phyloP scores from a whole-genome alignment of 2,797 vertebrate genomes.

The Acanthis flammea region DNA sequence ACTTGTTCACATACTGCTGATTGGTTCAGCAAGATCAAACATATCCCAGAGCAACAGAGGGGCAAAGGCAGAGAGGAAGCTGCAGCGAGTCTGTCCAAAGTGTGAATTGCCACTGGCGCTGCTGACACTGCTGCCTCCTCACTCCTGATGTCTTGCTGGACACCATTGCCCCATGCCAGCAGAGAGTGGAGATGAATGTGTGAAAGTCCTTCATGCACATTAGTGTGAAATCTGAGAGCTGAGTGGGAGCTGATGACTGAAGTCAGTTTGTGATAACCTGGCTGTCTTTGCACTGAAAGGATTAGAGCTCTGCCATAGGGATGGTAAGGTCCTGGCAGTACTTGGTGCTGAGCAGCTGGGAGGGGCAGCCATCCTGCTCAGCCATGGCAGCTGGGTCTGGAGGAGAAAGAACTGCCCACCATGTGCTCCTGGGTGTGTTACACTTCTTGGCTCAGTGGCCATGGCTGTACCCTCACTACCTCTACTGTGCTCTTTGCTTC shows the following conservation, averaged over 20 bases:
- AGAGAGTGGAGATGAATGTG: not conserved
- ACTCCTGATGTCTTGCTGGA: not conserved
- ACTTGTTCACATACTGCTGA: not conserved
- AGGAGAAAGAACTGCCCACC: not conserved
- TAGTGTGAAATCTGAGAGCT: not conserved
- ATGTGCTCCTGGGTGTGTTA: not conserved
- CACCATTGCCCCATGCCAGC: not conserved
- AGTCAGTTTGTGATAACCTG: not conserved
- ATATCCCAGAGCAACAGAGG: not conserved
- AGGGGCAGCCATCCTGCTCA: not conserved
- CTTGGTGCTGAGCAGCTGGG: not conserved
- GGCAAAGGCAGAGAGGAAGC: not conserved
- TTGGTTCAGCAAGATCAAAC: not conserved
- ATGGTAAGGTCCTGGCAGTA: not conserved
- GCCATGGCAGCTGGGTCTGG: not conserved
- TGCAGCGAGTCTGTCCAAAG: accelerated
- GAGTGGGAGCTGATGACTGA: not conserved
- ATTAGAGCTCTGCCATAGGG: not conserved
- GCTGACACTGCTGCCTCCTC: not conserved
- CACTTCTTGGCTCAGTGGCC: not conserved
- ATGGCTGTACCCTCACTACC: accelerated
- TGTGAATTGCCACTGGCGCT: not conserved
- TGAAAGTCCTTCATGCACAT: not conserved
- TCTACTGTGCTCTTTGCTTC: not conserved
- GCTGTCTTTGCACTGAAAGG: not conserved